These are phyloP conservation scores for Carassius gibelio DNA, from an alignment of 2,113 vertebrate species.

Conservation along the genomic window DNA sequence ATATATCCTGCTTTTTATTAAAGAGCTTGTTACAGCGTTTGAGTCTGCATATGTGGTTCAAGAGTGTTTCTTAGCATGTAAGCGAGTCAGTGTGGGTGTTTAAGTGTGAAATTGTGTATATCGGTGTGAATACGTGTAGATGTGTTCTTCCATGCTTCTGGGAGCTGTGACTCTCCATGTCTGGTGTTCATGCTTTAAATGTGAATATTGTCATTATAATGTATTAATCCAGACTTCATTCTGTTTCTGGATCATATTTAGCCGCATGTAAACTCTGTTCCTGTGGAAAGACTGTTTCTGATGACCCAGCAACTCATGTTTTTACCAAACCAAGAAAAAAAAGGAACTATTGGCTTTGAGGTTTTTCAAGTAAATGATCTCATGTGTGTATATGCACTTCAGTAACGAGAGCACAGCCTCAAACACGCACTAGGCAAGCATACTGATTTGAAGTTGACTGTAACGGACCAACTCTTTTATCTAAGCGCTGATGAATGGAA, in stretches of 20 bases:
- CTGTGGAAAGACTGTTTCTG: not conserved
- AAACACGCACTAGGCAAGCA: too few relatives aligned
- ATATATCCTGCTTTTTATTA: not conserved
- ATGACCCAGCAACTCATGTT: constrained; percentile 19
- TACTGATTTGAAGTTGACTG: not conserved
- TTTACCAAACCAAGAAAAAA: constrained; percentile 30
- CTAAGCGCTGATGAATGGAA: not conserved
- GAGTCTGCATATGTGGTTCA: not conserved
- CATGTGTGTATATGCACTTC: not conserved
- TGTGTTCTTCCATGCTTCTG: not conserved
- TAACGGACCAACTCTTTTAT: not conserved
- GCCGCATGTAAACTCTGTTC: not conserved
- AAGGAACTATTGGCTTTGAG: constrained; percentile 29
- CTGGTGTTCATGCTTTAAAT: not conserved
- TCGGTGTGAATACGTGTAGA: not conserved
- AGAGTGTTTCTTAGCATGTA: not conserved
- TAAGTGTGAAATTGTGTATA: not conserved
- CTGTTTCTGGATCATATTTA: not conserved
- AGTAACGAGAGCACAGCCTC: not conserved
- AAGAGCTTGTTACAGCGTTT: not conserved
- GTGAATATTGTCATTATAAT: not conserved
- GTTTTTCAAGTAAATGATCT: constrained; percentile 1
- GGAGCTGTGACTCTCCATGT: not conserved
- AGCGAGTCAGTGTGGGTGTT: not conserved
- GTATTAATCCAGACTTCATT: not conserved